These are phyloP conservation scores for Simalia tracyae DNA, from an alignment of 2,797 vertebrate genomes.

Conservation along the genomic window DNA sequence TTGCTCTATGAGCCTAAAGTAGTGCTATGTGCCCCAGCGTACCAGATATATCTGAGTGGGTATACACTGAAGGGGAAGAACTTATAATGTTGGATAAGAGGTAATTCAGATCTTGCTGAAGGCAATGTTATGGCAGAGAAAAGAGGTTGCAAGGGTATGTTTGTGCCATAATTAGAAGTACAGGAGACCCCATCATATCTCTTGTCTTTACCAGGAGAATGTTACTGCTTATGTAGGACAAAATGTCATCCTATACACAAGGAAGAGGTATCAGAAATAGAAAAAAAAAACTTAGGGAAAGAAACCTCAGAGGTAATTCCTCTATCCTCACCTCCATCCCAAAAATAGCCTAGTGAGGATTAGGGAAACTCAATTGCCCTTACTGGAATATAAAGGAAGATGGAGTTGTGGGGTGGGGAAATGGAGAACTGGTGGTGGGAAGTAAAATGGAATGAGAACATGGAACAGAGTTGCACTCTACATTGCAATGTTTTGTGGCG, in stretches of 20 bases:
- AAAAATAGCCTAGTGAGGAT: not conserved
- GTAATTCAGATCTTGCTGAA: not conserved
- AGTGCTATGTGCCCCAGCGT: not conserved
- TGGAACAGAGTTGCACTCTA: not conserved
- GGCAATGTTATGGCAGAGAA: not conserved
- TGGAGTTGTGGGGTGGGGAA: not conserved
- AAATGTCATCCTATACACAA: not conserved
- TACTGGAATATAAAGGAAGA: too few relatives aligned
- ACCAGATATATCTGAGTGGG: not conserved
- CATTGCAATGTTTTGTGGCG: not conserved
- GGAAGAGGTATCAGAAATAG: not conserved
- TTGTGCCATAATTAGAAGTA: not conserved
- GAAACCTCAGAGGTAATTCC: not conserved
- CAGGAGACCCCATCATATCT: not conserved
- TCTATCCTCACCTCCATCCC: not conserved
- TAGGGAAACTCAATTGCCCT: not conserved
- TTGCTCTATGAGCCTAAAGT: not conserved
- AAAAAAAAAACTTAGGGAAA: too few relatives aligned
- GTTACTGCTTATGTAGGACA: not conserved
- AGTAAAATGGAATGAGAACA: not conserved
- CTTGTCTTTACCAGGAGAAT: not conserved
- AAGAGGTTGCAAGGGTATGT: not conserved
- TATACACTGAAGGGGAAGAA: not conserved
- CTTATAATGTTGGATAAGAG: not conserved
- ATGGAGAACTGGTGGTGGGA: not conserved